Conservation (phyloP, 2,113 vertebrate species). For the Malurus elegans region DNA sequence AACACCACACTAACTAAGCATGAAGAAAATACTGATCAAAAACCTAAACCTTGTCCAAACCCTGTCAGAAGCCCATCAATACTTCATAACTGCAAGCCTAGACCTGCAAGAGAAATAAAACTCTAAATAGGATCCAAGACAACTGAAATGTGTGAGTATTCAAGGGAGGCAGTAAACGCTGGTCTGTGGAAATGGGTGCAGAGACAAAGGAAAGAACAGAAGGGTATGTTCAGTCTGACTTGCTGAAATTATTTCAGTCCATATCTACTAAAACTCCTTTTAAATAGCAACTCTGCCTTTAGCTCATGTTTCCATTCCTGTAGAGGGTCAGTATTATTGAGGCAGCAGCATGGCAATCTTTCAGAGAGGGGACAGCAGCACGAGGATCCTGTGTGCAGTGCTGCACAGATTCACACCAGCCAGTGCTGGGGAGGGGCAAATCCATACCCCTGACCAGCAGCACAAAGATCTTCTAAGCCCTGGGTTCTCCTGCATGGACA, state of each 20-base stretch:
- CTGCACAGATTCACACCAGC: background rate
- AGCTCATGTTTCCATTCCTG: background rate
- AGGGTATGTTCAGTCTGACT: background rate
- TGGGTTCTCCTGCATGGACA: background rate
- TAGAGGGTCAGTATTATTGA: accelerated
- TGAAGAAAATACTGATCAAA: slow-evolving; percentile 38
- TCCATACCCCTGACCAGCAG: background rate
- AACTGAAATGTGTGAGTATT: background rate
- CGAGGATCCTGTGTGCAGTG: background rate
- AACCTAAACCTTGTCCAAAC: slow-evolving; percentile 59
- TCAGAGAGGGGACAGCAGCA: background rate
- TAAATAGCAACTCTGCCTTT: background rate
- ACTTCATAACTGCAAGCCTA: slow-evolving; percentile 64
- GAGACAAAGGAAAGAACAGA: background rate
- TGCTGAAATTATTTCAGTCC: background rate
- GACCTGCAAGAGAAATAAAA: slow-evolving; percentile 61
- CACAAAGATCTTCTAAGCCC: background rate
- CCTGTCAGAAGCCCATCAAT: slow-evolving; percentile 65
- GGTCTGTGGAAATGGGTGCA: background rate
- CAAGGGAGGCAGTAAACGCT: background rate
- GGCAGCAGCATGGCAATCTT: background rate
- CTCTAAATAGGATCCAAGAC: slow-evolving; percentile 5
- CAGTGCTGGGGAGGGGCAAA: background rate
- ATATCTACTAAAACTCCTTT: background rate
- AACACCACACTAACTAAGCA: slow-evolving; percentile 2